Base-by-base conservation (phyloP, 2,113 vertebrate species). In the Lagenorhynchus albirostris region DNA sequence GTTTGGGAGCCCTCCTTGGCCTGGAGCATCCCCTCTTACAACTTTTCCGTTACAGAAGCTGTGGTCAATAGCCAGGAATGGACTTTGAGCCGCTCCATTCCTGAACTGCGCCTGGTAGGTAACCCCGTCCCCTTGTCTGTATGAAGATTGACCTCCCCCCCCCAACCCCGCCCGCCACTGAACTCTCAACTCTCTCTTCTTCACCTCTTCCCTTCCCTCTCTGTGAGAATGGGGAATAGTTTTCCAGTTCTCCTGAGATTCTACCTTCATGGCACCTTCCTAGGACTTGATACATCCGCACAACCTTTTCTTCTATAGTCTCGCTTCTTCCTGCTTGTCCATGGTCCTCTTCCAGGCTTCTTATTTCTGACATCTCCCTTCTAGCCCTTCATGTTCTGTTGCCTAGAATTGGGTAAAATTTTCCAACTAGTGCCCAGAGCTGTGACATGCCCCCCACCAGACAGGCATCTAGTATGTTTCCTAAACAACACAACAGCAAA, bases 61-160 rank as follows among this genome's bases (percentile, higher is more conserved):
- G 98, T 99, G 97, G 99, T 99, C 97, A 99, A 99, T 98, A 99
- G 99, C 98, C 99, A 99, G 98, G 99, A 99, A 98, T 99, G 99
- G 99, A 99, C 99, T 9, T 98, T 99, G 96, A 99, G 98, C 95
- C 99, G 99, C 97, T 98, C 99, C 26, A 95, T 99, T 98, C 99
- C 99, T 0, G 99, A 99, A 98, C 99, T 99, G 70, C 99, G 99
- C 95, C 97, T 99, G 99, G 99, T 99, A 98, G 98, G 99, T 98
- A 62, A 81, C 1, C 70, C 13, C 3, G 77, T 11, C 31, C 13
- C 20, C 29, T 68, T 8, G 33, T 62, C 63, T 62, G 13, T 50
- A 20, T 17, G 41, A 36, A 71, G 21, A 9, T 4, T 85, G 36
- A 20, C 25, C 14, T 53, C 41, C 53, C 60, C 41, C 41, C 62